These are phyloP conservation scores for Gonatopus flavifemur DNA, from an alignment of 1,140 invertebrate species.

Conservation along the genomic window DNA sequence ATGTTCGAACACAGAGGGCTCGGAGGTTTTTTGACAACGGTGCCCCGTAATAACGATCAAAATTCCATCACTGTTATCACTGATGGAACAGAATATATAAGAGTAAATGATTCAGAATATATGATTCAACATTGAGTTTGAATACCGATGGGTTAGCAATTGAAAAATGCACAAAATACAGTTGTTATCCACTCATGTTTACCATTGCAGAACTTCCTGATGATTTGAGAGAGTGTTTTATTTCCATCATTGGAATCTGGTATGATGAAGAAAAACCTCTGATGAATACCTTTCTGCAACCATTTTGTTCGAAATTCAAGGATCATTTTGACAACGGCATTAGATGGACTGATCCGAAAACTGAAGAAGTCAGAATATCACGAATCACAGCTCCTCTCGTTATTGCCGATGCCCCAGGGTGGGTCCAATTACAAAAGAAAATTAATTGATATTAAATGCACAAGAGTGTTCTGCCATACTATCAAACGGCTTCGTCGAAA, in stretches of 20 bases:
- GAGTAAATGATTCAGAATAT: not conserved
- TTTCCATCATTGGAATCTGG: constrained; percentile 13
- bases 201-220: constrained; percentile 19
- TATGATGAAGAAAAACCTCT: constrained; percentile 11
- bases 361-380: constrained; percentile 5
- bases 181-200: constrained; percentile 27
- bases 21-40: not conserved
- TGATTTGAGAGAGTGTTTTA: constrained; percentile 12
- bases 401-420: constrained; percentile 26
- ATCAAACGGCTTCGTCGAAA: too few relatives aligned
- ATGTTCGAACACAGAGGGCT: not conserved
- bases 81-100: not conserved
- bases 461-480: too few relatives aligned
- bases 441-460: too few relatives aligned
- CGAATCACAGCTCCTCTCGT: constrained; percentile 19
- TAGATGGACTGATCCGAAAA: constrained; percentile 16
- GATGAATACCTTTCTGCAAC: constrained; percentile 17
- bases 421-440: constrained; percentile 18
- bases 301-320: constrained; percentile 6
- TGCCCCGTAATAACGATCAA: not conserved
- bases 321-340: constrained; percentile 1
- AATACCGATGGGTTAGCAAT: constrained; percentile 21
- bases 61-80: not conserved
- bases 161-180: constrained; percentile 14
- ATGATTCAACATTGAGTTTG: constrained; percentile 21